These are phyloP conservation scores for Xerus rutilus DNA, from an alignment of 2,797 vertebrate genomes.

Conservation along the genomic window DNA sequence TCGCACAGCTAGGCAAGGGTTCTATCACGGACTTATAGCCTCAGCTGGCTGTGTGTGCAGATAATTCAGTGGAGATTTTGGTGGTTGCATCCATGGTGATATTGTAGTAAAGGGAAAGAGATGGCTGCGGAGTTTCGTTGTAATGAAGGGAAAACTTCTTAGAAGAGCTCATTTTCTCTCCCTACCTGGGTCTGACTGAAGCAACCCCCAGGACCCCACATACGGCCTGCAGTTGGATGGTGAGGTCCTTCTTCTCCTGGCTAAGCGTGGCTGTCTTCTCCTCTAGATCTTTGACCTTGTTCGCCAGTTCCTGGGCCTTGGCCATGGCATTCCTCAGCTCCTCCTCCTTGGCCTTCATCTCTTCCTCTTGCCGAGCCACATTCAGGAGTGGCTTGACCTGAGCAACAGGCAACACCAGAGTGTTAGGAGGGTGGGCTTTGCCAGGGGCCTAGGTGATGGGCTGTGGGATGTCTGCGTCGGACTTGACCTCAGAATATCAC, in stretches of 20 bases:
- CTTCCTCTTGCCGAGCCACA: conserved; percentile 87
- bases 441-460: neutral
- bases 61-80: neutral
- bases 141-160: neutral
- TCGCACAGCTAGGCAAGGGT: no score
- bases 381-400: conserved; percentile 89
- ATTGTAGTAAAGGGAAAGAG: neutral
- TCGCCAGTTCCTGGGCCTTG: conserved; percentile 84
- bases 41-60: neutral
- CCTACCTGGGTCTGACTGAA: neutral
- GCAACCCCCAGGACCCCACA: neutral
- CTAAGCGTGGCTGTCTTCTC: conserved; percentile 87
- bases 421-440: neutral
- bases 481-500: neutral
- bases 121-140: neutral
- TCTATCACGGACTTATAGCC: no score
- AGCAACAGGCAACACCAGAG: neutral
- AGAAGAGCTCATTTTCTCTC: neutral
- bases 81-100: neutral
- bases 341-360: conserved; percentile 88
- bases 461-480: neutral
- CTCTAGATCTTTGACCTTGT: conserved; percentile 87
- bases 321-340: conserved; percentile 86
- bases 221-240: conserved; percentile 86
- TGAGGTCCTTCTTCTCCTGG: conserved; percentile 89